Conservation (phyloP, 2,888 invertebrate species). For the Chrysotoxum bicinctum region DNA sequence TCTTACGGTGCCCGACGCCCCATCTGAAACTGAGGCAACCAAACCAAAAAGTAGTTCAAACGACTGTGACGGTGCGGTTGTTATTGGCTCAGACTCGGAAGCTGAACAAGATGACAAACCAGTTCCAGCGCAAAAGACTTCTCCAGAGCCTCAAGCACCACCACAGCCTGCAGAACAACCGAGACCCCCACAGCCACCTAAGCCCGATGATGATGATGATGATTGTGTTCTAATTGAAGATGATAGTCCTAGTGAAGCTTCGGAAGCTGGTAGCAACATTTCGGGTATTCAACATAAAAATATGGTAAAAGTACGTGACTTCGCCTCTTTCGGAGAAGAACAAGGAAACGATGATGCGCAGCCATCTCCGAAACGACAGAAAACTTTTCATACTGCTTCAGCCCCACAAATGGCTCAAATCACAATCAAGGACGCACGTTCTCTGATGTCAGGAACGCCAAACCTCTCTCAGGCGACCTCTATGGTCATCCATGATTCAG, state of each 20-base stretch:
- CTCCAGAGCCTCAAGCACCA: not conserved
- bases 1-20: conserved; percentile 23
- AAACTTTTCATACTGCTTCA: conserved; percentile 46
- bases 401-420: conserved; percentile 75
- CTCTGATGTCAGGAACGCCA: conserved; percentile 75
- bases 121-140: not conserved
- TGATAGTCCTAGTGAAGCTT: conserved; percentile 79
- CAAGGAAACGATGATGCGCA: conserved; percentile 83
- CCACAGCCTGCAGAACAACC: not conserved
- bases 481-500: conserved; percentile 89
- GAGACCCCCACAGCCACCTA: conserved; percentile 50
- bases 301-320: conserved; percentile 77
- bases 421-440: conserved; percentile 81
- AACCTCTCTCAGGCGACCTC: conserved; percentile 84
- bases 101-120: conserved; percentile 71
- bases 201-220: conserved; percentile 82
- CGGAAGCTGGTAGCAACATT: conserved; percentile 73
- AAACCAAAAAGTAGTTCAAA: conserved; percentile 46
- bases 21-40: conserved; percentile 8
- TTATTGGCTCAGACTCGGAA: conserved; percentile 80
- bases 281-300: conserved; percentile 81
- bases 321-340: conserved; percentile 80
- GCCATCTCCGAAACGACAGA: conserved; percentile 79
- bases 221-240: conserved; percentile 83
- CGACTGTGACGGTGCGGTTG: conserved; percentile 79